Evolutionary conservation across 1,140 invertebrate genomes (phyloP).

Genomic region (Drosophila dunni): DNA sequence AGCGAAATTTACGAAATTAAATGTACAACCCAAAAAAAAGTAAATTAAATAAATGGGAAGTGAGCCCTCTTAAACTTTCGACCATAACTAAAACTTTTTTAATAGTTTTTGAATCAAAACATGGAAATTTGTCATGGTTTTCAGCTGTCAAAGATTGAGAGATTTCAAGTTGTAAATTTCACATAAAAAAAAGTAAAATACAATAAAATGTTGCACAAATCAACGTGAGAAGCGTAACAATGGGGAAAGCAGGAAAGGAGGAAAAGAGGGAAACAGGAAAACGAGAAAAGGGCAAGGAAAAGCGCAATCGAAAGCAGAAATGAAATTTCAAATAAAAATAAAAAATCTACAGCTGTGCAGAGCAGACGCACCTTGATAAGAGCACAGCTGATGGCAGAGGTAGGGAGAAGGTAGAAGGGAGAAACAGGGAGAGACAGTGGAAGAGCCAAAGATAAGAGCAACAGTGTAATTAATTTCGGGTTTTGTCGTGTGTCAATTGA

Average conservation of each 20-base stretch:
- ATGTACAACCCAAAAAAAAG: conserved; percentile 8
- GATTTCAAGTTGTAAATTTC: conserved; percentile 21
- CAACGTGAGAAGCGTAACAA: conserved; percentile 34
- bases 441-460: conserved; percentile 43
- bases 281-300: not conserved
- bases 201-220: conserved; percentile 36
- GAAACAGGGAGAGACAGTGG: not conserved
- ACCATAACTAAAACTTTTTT: conserved; percentile 29
- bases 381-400: not conserved
- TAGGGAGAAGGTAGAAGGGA: not conserved
- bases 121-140: conserved; percentile 38
- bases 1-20: conserved; percentile 36
- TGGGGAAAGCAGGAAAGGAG: not conserved
- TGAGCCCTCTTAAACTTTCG: conserved; percentile 6
- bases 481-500: conserved; percentile 38
- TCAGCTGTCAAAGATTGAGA: conserved; percentile 37
- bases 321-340: conserved; percentile 40
- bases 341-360: conserved; percentile 3
- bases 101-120: conserved; percentile 19
- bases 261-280: not conserved
- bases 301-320: conserved; percentile 16
- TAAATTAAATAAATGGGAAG: conserved; percentile 19
- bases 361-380: conserved; percentile 26
- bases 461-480: conserved; percentile 72
- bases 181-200: conserved; percentile 4